phyloP scores from a whole-genome alignment of 2,113 vertebrate species.

The Poeciliopsis prolifica region DNA sequence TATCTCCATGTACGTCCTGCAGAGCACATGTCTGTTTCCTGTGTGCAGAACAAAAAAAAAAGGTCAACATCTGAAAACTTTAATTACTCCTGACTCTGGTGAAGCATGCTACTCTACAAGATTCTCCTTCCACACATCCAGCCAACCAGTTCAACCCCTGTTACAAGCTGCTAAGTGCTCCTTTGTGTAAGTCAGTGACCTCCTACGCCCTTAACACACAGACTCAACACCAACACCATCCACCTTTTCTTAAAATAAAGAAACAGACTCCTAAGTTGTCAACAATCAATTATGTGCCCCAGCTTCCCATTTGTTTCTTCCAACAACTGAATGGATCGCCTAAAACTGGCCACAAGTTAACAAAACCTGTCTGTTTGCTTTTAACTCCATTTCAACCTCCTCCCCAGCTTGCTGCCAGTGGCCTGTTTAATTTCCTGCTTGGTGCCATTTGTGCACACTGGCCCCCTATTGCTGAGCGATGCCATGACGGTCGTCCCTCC shows the following conservation, averaged over 20 bases:
- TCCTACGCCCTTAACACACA: constrained; percentile 28
- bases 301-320: constrained; percentile 27
- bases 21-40: no score
- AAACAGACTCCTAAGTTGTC: constrained; percentile 25
- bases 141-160: constrained; percentile 18
- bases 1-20: not conserved
- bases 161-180: constrained; percentile 26
- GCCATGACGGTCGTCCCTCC: constrained; percentile 2
- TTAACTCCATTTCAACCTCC: constrained; percentile 46
- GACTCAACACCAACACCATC: constrained; percentile 23
- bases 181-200: constrained; percentile 31
- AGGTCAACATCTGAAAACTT: no score
- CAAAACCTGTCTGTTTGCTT: constrained; percentile 40
- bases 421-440: constrained; percentile 58
- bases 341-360: constrained; percentile 10
- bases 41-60: no score
- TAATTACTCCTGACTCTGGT: no score
- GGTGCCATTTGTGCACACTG: constrained; percentile 59
- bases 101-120: not conserved
- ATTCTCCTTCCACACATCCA: not conserved
- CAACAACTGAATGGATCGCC: constrained; percentile 18
- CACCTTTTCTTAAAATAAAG: constrained; percentile 23
- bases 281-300: constrained; percentile 36
- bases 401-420: constrained; percentile 53
- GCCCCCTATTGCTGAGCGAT: constrained; percentile 39